These are phyloP conservation scores for Otus scops DNA, from an alignment of 2,797 vertebrate genomes.

Conservation along the genomic window DNA sequence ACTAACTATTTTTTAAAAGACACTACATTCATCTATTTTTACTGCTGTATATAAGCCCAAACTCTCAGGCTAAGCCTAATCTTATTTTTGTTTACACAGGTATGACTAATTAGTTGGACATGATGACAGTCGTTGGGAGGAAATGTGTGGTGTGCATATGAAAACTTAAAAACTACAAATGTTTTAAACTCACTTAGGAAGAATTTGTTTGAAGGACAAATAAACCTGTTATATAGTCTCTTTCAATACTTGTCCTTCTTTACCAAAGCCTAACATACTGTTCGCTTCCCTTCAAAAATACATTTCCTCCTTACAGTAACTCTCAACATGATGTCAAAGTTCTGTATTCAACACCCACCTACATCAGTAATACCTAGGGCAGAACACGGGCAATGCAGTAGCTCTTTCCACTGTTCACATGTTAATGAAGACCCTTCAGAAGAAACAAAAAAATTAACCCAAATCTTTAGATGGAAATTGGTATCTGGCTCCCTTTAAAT, in stretches of 20 bases:
- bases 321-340: rapidly evolving
- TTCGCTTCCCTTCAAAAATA: neutral
- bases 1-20: neutral
- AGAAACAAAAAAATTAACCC: neutral
- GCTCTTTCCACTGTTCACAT: neutral
- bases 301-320: neutral
- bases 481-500: neutral
- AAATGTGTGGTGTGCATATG: neutral
- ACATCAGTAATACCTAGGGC: neutral
- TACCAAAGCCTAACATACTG: neutral
- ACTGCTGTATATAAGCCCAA: neutral
- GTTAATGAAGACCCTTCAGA: neutral
- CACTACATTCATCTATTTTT: neutral
- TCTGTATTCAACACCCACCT: neutral
- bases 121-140: neutral
- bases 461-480: neutral
- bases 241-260: neutral
- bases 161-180: neutral
- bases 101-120: neutral
- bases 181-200: neutral
- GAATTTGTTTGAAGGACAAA: neutral
- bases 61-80: neutral
- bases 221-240: neutral
- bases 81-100: neutral
- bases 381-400: neutral